These are phyloP conservation scores for Parus major DNA, from an alignment of 2,113 vertebrate genomes.

Conservation along the genomic window DNA sequence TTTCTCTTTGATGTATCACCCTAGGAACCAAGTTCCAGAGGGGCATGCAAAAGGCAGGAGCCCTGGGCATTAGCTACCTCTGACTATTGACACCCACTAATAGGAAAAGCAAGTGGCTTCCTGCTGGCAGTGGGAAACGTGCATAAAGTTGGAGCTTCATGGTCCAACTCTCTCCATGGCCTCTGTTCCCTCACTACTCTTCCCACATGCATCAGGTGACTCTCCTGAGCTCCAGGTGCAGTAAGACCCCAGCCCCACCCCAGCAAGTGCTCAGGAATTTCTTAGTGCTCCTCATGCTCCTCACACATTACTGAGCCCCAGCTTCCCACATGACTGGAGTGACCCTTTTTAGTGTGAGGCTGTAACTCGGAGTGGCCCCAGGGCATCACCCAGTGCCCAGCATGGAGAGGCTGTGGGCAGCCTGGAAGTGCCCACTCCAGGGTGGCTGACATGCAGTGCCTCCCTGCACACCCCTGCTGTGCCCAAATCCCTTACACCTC, in stretches of 20 bases:
- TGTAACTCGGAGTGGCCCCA: accelerated
- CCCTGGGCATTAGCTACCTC: not conserved
- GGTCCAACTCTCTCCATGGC: not conserved
- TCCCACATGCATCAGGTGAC: accelerated
- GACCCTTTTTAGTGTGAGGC: not conserved
- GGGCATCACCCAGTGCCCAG: too few species aligned
- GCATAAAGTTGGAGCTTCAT: accelerated
- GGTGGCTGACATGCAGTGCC: accelerated
- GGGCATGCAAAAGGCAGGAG: not conserved
- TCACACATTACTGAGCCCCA: accelerated
- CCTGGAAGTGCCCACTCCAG: accelerated
- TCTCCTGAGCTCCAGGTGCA: accelerated
- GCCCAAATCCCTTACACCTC: not conserved
- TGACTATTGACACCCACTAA: not conserved
- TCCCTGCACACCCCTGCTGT: not conserved
- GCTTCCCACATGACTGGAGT: accelerated
- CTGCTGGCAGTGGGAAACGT: not conserved
- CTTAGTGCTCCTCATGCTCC: accelerated
- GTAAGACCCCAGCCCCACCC: accelerated
- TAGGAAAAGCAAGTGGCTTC: not conserved
- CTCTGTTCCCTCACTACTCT: not conserved
- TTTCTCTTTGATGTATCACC: not conserved
- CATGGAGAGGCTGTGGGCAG: accelerated
- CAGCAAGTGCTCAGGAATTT: accelerated
- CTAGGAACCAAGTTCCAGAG: not conserved